Evolutionary conservation across 2,888 invertebrate species (phyloP).

Genomic region (Hydraecia micacea): DNA sequence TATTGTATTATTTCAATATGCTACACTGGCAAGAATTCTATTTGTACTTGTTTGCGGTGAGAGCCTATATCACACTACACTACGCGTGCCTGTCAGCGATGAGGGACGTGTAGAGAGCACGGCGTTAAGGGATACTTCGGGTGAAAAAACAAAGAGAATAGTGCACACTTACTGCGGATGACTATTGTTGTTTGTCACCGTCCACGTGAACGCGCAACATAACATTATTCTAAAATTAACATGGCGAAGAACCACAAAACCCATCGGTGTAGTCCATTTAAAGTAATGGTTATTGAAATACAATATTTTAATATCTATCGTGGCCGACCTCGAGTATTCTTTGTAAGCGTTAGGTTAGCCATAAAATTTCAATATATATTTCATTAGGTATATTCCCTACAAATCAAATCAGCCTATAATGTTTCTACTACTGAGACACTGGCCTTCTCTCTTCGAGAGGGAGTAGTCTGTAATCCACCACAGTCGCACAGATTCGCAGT

Average conservation of each 20-base stretch:
- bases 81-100: conserved; percentile 12
- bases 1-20: conserved; percentile 54
- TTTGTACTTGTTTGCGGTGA: conserved; percentile 79
- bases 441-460: background rate
- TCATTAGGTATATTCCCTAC: background rate
- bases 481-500: too few relatives aligned
- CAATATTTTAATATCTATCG: background rate
- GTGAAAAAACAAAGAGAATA: background rate
- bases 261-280: background rate
- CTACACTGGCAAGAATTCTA: conserved; percentile 80
- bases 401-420: background rate
- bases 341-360: background rate
- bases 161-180: background rate
- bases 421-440: background rate
- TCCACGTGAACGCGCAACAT: background rate
- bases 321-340: background rate
- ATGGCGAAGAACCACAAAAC: background rate
- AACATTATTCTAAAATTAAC: background rate
- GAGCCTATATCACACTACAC: conserved; percentile 32
- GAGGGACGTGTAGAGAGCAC: background rate
- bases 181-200: background rate
- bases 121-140: background rate
- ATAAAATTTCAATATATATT: background rate
- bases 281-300: background rate
- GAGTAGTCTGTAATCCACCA: background rate